Evolutionary conservation across 2,113 vertebrate genomes (phyloP).

Genomic region (Protobothrops mucrosquamatus): DNA sequence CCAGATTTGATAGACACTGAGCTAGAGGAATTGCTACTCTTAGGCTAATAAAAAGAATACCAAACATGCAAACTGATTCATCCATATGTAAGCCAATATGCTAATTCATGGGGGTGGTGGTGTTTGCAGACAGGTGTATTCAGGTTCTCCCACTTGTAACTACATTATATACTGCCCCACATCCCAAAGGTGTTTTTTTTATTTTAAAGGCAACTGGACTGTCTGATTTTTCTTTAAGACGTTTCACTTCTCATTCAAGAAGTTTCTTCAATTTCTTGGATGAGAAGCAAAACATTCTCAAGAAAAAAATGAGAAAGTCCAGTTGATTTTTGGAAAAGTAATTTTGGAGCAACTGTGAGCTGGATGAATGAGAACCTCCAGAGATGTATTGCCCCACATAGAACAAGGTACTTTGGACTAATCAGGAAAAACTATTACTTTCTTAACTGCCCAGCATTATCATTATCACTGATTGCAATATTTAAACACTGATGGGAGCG

Average conservation of each 20-base stretch:
- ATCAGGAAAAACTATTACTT: neutral
- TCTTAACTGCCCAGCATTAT: neutral
- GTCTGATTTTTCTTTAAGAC: neutral
- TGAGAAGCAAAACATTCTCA: neutral
- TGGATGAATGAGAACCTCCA: neutral
- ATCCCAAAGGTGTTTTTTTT: neutral
- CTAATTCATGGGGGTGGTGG: neutral
- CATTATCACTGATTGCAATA: neutral
- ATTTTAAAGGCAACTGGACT: neutral
- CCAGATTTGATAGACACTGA: neutral
- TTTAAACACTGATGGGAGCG: neutral
- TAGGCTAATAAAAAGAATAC: neutral
- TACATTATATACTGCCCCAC: neutral
- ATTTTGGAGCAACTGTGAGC: neutral
- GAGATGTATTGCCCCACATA: too few relatives aligned
- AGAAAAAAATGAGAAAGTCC: neutral
- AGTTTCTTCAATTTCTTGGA: neutral
- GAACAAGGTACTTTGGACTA: neutral
- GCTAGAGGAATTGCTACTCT: neutral
- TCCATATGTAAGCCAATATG: neutral
- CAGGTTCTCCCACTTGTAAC: neutral
- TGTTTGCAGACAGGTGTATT: neutral
- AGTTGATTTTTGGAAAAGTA: neutral
- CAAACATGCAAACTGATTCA: neutral
- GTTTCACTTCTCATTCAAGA: neutral